phyloP scores from a whole-genome alignment of 2,113 vertebrate species.

The Onychostruthus taczanowskii region DNA sequence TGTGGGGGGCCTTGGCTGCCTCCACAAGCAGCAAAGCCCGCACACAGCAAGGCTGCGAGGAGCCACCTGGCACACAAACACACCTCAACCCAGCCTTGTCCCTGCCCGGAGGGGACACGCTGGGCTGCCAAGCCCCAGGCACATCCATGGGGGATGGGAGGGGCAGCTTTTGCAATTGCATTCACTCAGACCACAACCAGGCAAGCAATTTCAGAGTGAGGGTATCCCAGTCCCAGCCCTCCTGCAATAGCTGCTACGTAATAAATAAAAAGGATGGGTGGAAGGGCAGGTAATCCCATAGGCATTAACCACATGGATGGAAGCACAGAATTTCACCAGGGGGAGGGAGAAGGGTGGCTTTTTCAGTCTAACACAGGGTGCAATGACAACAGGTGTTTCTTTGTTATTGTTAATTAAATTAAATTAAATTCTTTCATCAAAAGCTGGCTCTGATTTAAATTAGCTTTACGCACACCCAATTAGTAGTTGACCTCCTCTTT shows the following conservation, averaged over 20 bases:
- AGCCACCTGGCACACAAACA: neutral
- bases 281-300: neutral
- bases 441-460: neutral
- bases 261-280: neutral
- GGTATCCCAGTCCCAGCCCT: neutral
- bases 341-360: neutral
- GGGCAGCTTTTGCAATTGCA: neutral
- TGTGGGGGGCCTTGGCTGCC: neutral
- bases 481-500: neutral
- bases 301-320: neutral
- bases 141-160: accelerated
- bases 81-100: neutral
- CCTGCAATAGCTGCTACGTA: neutral
- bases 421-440: neutral
- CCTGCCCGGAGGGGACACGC: neutral
- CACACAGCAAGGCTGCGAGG: neutral
- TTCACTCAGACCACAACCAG: neutral
- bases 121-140: neutral
- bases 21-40: neutral
- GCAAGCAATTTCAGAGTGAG: neutral
- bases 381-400: neutral
- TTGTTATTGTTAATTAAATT: neutral
- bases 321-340: neutral
- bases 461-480: neutral
- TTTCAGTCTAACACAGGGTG: neutral